These are phyloP conservation scores for Neoaliturus tenellus DNA, from an alignment of 2,888 invertebrate species.

Conservation along the genomic window DNA sequence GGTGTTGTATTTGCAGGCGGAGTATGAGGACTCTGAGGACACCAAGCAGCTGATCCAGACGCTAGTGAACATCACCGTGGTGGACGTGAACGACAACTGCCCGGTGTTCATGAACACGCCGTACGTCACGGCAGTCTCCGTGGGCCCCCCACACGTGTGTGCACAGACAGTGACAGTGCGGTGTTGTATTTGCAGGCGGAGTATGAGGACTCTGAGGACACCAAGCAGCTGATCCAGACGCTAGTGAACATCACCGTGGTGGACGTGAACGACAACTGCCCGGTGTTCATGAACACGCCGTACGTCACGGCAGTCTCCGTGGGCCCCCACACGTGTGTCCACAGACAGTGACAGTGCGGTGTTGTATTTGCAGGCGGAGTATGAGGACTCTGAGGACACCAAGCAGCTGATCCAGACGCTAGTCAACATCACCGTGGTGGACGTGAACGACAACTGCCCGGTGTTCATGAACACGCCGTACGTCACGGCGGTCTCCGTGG, in stretches of 20 bases:
- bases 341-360: too few relatives aligned
- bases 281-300: conserved; percentile 93
- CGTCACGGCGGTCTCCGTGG: conserved; percentile 91
- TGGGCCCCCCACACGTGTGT: conserved; percentile 82
- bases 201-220: not conserved
- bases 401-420: conserved; percentile 79
- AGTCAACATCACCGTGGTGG: conserved; percentile 88
- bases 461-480: conserved; percentile 95
- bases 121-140: conserved; percentile 92
- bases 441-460: conserved; percentile 97
- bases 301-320: conserved; percentile 94
- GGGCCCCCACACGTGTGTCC: conserved; percentile 86
- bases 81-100: conserved; percentile 96
- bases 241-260: conserved; percentile 88
- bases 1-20: not conserved
- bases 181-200: conserved; percentile 18
- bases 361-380: conserved; percentile 27
- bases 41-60: conserved; percentile 77
- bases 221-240: conserved; percentile 77
- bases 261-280: conserved; percentile 97
- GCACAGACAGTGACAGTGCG: too few relatives aligned
- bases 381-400: not conserved
- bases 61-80: conserved; percentile 86
- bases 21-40: not conserved
- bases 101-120: conserved; percentile 95